Base-by-base conservation (phyloP, 1,140 invertebrate genomes). In the Muscidifurax raptorellus region DNA sequence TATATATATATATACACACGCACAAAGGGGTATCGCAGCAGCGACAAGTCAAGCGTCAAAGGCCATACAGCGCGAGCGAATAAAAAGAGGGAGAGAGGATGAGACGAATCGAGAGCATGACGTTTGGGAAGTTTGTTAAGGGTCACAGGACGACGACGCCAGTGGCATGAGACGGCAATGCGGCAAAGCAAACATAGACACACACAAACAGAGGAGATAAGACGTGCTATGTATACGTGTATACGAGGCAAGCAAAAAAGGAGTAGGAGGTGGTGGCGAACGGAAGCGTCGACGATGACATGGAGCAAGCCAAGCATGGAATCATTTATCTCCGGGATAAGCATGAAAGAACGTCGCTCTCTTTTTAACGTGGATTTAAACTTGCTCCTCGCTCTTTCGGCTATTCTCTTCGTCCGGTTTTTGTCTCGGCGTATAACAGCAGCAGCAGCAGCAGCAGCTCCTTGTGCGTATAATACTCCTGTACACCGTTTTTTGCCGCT, bases 321-420 rank as follows among this genome's bases (percentile, higher is more conserved):
- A 92, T 92, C 92, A 92, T 92, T 92, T 92, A 92, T 92, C 91
- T 92, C 89, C 85, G 86, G 89, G 88, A 91, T 92, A 91, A 91
- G 87, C 88, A 89, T 88, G 86, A 87, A 90, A 91, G 86, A 87
- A 90, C 88, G 88, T 87, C 88, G 87, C 79, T 89, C 86, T 89
- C 89, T 69, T 87, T 86, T 89, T 88, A 82, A 90, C 87, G 86
- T 89, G 87, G 86, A 90, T 90, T 91, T 90, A 89, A 88, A 91
- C 85, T 89, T 79, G 0, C 32, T n/a, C 66, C 6, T 81, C 32
- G 27, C 40, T 52, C 47, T 47, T 40, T 82, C 36, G 15, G 12
- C 36, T n/a, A 66, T 36, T 72, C 80, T 78, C 36, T 87, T 67
- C 32, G 32, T 18, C 28, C 32, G 22, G 22, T 71, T 69, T 64